A percentile compares a stretch with the other conserved stretches of the same genome.
These are phyloP conservation scores for Plectus sambesii DNA, from an alignment of 1,140 invertebrate species.

Conservation along the genomic window DNA sequence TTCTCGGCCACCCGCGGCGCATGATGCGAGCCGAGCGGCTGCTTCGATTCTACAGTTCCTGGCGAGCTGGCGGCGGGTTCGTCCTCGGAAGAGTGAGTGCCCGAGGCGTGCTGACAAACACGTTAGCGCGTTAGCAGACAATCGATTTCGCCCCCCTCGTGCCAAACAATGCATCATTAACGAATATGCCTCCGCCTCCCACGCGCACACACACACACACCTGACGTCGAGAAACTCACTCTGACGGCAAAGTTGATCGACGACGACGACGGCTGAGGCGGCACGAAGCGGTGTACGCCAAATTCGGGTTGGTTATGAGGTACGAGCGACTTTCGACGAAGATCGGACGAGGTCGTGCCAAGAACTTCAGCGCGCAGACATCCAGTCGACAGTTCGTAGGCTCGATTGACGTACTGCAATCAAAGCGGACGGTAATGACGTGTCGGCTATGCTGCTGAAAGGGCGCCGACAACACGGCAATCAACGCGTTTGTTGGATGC, in stretches of 20 bases:
- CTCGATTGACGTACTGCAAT: conserved; percentile 41
- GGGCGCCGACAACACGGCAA: background rate
- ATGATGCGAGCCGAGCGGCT: background rate
- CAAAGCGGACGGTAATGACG: background rate
- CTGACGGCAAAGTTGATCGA: conserved; percentile 7
- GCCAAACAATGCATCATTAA: no score
- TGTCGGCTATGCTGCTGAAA: background rate
- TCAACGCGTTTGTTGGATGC: background rate
- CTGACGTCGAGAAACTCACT: no score
- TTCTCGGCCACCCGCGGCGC: background rate
- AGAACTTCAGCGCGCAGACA: conserved; percentile 32
- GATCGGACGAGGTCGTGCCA: conserved; percentile 25
- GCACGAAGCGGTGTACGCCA: background rate
- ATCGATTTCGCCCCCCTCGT: no score
- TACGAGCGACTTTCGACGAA: conserved; percentile 21
- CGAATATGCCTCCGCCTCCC: no score
- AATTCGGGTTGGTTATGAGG: conserved; percentile 10
- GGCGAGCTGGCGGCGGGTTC: background rate
- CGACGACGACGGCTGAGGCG: conserved; percentile 3
- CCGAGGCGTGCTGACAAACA: no score
- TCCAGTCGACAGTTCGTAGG: conserved; percentile 41
- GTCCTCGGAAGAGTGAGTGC: conserved; percentile 1
- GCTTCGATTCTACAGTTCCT: conserved; percentile 8
- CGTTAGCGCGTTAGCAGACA: no score
- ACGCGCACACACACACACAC: no score